These are phyloP conservation scores for Oenanthe melanoleuca DNA, from an alignment of 2,113 vertebrate genomes.

Conservation along the genomic window DNA sequence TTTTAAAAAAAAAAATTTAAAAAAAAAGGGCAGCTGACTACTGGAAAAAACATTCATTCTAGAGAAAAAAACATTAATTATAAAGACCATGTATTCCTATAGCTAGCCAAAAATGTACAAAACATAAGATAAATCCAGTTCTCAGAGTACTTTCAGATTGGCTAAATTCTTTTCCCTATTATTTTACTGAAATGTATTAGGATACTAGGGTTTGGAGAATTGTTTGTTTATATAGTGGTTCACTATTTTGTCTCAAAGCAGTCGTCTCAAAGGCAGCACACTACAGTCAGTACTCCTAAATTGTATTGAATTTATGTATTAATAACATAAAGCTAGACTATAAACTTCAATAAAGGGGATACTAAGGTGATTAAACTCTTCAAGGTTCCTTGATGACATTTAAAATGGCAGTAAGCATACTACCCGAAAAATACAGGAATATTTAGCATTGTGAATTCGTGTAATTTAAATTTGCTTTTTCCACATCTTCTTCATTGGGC, in stretches of 20 bases:
- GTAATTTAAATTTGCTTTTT: background rate
- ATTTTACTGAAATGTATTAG: background rate
- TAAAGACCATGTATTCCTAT: background rate
- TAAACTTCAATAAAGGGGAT: background rate
- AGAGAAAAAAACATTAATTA: background rate
- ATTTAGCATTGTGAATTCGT: background rate
- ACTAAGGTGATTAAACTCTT: background rate
- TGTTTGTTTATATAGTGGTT: background rate
- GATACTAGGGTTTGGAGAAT: background rate
- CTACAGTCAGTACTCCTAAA: background rate
- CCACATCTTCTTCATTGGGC: background rate
- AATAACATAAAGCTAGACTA: background rate
- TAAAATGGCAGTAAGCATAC: background rate
- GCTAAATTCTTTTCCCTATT: background rate
- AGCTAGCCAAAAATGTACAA: background rate
- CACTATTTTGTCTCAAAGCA: background rate
- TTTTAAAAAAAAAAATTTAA: background rate
- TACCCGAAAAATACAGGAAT: background rate
- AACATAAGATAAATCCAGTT: background rate
- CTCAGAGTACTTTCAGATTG: background rate
- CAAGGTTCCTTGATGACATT: background rate
- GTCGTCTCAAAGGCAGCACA: background rate
- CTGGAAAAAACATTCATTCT: background rate
- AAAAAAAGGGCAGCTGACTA: too few species aligned
- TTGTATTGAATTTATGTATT: rapidly evolving